phyloP scores from a whole-genome alignment of 2,113 vertebrate genomes.

The Tiliqua scincoides region DNA sequence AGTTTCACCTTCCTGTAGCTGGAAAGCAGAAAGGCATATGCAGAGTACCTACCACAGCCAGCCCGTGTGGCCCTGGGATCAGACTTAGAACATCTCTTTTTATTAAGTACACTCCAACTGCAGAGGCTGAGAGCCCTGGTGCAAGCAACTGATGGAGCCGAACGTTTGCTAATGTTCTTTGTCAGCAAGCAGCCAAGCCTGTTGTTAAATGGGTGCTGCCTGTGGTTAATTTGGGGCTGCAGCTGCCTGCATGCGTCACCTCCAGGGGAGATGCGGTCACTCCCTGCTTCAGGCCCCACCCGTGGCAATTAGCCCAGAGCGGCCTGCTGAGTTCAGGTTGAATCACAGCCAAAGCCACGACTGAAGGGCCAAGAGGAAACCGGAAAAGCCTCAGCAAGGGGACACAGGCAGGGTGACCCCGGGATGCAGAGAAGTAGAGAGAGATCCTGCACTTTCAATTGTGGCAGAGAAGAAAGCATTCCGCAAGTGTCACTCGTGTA shows the following conservation, averaged over 20 bases:
- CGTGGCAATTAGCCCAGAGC: not conserved
- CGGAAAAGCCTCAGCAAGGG: not conserved
- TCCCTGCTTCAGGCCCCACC: not conserved
- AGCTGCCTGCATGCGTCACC: slow-evolving; percentile 21
- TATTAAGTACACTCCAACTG: not conserved
- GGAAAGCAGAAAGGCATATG: not conserved
- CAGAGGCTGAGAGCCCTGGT: not conserved
- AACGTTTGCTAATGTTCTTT: not conserved
- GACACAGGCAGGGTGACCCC: no score
- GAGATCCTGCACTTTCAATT: not conserved
- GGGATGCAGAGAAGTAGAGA: not conserved
- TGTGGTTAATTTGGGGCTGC: slow-evolving; percentile 13
- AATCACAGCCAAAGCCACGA: not conserved
- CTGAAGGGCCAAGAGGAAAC: not conserved
- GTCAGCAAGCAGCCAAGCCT: slow-evolving; percentile 4
- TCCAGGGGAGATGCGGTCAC: not conserved
- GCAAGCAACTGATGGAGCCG: not conserved
- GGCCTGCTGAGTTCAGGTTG: not conserved
- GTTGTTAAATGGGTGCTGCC: not conserved
- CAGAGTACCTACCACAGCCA: not conserved
- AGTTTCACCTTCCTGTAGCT: not conserved
- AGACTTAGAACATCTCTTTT: not conserved
- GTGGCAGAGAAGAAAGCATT: not conserved
- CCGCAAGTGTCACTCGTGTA: not conserved
- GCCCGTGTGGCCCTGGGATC: not conserved